phyloP scores from a whole-genome alignment of 2,113 vertebrate species.

The Corvus moneduloides region DNA sequence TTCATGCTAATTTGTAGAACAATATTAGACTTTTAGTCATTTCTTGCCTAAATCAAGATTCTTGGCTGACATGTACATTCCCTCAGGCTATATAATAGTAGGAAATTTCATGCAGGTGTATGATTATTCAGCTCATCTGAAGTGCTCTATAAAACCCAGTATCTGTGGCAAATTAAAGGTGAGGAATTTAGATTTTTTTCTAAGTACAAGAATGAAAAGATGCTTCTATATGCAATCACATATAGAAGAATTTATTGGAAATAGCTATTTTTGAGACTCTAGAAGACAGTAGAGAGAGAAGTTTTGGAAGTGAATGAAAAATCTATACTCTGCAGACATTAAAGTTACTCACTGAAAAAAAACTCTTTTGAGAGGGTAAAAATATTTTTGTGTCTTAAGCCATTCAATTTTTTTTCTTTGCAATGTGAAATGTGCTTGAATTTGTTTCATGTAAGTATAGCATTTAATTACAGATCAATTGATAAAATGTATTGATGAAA shows the following conservation, averaged over 20 bases:
- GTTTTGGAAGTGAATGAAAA: neutral
- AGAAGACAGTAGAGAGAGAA: neutral
- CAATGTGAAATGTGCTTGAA: neutral
- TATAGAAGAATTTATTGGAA: neutral
- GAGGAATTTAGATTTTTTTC: slow-evolving; percentile 16
- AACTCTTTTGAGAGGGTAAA: neutral
- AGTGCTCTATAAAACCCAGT: slow-evolving; percentile 44
- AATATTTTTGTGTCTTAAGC: neutral
- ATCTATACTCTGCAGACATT: neutral
- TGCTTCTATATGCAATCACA: neutral
- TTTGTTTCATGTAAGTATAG: neutral
- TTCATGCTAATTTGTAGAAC: neutral
- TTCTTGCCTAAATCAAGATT: slow-evolving; percentile 43
- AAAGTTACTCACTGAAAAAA: neutral
- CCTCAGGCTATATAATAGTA: neutral
- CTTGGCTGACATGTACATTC: slow-evolving; percentile 24
- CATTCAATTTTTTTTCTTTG: neutral
- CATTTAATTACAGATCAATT: neutral
- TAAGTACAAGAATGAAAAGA: neutral
- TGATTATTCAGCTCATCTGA: slow-evolving; percentile 60
- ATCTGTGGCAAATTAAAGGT: slow-evolving; percentile 41
- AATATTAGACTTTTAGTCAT: neutral
- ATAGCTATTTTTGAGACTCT: neutral
- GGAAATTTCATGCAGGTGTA: slow-evolving; percentile 60
- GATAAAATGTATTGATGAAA: neutral